Evolutionary conservation across 2,888 invertebrate genomes (phyloP), one percentile per base, ranked within the genome.

Genomic region (Apodemia hepburni): DNA sequence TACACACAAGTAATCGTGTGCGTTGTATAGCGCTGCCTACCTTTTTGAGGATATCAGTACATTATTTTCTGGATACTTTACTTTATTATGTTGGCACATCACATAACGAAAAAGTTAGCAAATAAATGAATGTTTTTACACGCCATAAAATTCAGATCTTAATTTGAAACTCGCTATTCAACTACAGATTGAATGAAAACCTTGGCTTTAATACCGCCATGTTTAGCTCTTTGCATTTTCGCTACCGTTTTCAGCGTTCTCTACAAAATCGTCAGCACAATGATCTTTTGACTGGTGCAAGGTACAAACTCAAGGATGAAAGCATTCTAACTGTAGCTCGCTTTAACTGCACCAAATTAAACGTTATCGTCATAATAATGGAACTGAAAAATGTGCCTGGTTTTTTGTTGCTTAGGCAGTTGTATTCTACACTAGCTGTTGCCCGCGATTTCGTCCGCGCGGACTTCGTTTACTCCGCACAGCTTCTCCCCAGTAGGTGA

Each of bases 241-340:
- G 62, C 76, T 79, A 74, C 72, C 73, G 63, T 69, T 68, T 78
- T 22, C 79, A 76, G 75, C 76, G 77, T 82, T 82, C 79, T 78
- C 79, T 79, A 77, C 72, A 80, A 81, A 80, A 75, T 73, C 75
- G 78, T 75, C 72, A 73, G 77, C 73, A 87, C 87, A 87, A 85
- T 86, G 83, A 81, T 81, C 85, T 85, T 87, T 87, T 85, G 82
- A 86, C 81, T 76, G 75, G 74, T 74, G 73, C 71, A 67, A 75
- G 74, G 77, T 75, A 74, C 72, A 68, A 75, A 73, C 74, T 78
- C 75, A 68, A 73, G 75, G 75, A 74, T 75, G 70, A 73, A 71
- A 73, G 73, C 66, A 67, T 77, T 80, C 64, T 64, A 72, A 71
- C 62, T 66, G 54, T 67, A 66, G 75, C 73, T 73, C 74, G 74